Percentiles rank a stretch among this genome's conserved stretches.
These are phyloP conservation scores for Nomada hirtipes DNA, from an alignment of 2,888 invertebrate genomes.

Conservation along the genomic window DNA sequence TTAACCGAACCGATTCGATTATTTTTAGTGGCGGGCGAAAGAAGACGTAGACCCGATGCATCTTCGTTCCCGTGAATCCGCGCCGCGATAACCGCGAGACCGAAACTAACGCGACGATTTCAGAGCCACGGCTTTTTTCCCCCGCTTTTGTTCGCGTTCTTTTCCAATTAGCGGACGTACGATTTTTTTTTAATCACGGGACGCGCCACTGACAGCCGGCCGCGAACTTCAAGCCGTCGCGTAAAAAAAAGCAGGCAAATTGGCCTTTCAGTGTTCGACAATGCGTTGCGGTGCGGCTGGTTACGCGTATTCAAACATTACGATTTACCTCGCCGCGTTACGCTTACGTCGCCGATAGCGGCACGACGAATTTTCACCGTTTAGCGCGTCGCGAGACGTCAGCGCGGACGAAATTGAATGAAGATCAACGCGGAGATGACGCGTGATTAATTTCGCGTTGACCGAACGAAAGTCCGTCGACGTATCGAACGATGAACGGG, in stretches of 20 bases:
- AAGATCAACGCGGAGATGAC: neutral
- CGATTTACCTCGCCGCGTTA: slow-evolving; percentile 24
- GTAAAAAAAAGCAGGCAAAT: slow-evolving; percentile 25
- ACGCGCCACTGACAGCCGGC: neutral
- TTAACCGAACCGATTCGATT: slow-evolving; percentile 2
- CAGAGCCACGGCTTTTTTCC: neutral
- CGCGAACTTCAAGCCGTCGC: neutral
- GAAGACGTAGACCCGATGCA: slow-evolving; percentile 15
- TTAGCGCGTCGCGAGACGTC: neutral
- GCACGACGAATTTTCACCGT: slow-evolving; percentile 5
- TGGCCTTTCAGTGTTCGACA: slow-evolving; percentile 29
- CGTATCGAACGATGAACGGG: no score
- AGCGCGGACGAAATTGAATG: no score
- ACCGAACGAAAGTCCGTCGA: no score
- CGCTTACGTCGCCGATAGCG: slow-evolving; percentile 6
- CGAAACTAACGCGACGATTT: slow-evolving; percentile 15
- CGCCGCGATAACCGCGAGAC: neutral
- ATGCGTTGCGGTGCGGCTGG: slow-evolving; percentile 17
- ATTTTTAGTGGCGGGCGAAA: slow-evolving; percentile 1
- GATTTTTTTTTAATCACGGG: slow-evolving; percentile 25
- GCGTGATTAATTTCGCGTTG: no score
- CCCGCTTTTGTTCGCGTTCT: slow-evolving; percentile 3
- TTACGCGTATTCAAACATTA: slow-evolving; percentile 32
- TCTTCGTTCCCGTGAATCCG: slow-evolving; percentile 23
- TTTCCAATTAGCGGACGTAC: slow-evolving; percentile 37